Evolutionary conservation across 2,888 invertebrate species (phyloP).

Genomic region (Volucella bombylans): DNA sequence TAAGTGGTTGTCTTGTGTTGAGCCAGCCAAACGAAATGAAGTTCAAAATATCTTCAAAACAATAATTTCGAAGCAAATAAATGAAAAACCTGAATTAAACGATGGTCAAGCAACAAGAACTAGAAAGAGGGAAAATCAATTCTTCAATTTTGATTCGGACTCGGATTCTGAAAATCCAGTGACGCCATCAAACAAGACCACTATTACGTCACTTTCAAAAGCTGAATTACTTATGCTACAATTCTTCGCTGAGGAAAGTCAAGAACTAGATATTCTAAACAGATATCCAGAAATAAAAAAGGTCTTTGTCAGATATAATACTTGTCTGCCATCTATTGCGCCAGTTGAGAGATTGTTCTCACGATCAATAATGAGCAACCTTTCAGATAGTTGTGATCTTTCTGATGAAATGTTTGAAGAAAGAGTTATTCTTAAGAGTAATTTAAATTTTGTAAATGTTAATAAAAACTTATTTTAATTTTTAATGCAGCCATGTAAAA

Average conservation of each 20-base stretch:
- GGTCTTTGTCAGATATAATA: constrained; percentile 50
- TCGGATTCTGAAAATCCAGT: constrained; percentile 25
- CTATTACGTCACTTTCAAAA: background rate
- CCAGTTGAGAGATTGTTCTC: constrained; percentile 6
- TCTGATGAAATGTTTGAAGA: too few relatives aligned
- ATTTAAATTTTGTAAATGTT: too few relatives aligned
- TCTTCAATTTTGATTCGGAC: constrained; percentile 33
- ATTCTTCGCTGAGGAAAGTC: constrained; percentile 30
- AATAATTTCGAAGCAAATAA: background rate
- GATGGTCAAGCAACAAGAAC: background rate
- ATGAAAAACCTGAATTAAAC: constrained; percentile 9
- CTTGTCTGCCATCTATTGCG: constrained; percentile 43
- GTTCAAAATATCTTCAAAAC: constrained; percentile 3
- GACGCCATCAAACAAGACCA: constrained; percentile 6
- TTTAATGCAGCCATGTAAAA: too few relatives aligned
- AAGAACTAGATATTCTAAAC: constrained; percentile 10
- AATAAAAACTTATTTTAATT: too few relatives aligned
- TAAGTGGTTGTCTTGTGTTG: constrained; percentile 39
- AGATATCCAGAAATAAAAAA: constrained; percentile 39
- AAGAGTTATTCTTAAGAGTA: too few relatives aligned
- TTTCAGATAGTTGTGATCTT: too few relatives aligned
- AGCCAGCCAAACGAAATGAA: too few relatives aligned
- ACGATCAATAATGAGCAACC: too few relatives aligned
- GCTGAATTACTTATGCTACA: constrained; percentile 28
- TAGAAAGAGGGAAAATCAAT: background rate